These are phyloP conservation scores for Mormyrus iriodes DNA, from an alignment of 2,113 vertebrate species.

Conservation along the genomic window DNA sequence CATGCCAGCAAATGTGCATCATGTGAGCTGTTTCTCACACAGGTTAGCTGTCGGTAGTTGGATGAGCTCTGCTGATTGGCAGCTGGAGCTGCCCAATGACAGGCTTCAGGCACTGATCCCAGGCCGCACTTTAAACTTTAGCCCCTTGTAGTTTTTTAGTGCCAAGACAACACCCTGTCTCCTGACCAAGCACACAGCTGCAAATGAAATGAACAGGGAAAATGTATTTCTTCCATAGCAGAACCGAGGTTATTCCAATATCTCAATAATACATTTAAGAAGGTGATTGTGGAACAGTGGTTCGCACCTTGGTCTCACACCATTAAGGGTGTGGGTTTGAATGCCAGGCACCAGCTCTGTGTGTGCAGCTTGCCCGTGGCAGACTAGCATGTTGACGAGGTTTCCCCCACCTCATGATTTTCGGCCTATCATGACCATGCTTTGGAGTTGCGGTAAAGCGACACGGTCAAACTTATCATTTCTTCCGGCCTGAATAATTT, in stretches of 20 bases:
- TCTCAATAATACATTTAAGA: not conserved
- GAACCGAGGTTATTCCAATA: not conserved
- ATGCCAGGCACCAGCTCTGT: not conserved
- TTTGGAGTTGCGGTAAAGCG: not conserved
- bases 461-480: not conserved
- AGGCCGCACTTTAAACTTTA: not conserved
- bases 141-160: not conserved
- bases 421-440: not conserved
- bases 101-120: not conserved
- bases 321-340: not conserved
- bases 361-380: not conserved
- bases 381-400: not conserved
- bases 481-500: not conserved
- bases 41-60: not conserved
- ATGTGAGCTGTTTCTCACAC: not conserved
- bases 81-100: not conserved
- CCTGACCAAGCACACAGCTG: not conserved
- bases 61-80: not conserved
- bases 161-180: not conserved
- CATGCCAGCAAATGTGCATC: not conserved
- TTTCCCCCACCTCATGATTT: not conserved
- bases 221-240: not conserved
- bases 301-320: not conserved
- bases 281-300: not conserved
- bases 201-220: not conserved